Conservation (phyloP, 2,113 vertebrate species). For the Notarius lentiginosus region DNA sequence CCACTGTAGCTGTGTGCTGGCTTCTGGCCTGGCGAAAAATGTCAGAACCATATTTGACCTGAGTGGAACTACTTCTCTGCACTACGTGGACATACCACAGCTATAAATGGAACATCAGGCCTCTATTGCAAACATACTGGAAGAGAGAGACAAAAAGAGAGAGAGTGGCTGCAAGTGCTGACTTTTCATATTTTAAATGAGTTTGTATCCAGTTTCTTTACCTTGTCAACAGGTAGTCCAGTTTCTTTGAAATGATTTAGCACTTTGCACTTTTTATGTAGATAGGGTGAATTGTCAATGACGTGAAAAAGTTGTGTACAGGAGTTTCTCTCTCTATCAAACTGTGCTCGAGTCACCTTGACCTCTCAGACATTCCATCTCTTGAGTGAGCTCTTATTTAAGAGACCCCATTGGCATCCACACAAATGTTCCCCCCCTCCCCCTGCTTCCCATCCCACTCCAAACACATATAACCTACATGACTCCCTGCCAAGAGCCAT, state of each 20-base stretch:
- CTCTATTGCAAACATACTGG: background rate
- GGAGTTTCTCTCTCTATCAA: background rate
- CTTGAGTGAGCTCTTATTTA: slow-evolving; percentile 42
- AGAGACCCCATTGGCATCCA: slow-evolving; percentile 35
- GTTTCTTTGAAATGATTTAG: background rate
- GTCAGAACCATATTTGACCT: slow-evolving; percentile 47
- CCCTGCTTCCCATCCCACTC: too few relatives aligned
- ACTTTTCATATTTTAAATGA: background rate
- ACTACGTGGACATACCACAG: slow-evolving; percentile 41
- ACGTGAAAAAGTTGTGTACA: background rate
- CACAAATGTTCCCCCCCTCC: slow-evolving; percentile 15
- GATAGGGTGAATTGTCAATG: background rate
- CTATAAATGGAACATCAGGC: slow-evolving; percentile 51
- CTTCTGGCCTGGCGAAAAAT: slow-evolving; percentile 39
- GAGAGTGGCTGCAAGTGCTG: background rate
- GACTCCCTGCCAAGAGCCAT: slow-evolving; percentile 44
- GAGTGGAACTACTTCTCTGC: slow-evolving; percentile 27
- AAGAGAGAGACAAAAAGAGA: slow-evolving; percentile 8
- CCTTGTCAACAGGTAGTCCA: background rate
- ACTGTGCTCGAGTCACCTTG: slow-evolving; percentile 28
- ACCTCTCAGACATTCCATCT: slow-evolving; percentile 35
- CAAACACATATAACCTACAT: slow-evolving; percentile 16
- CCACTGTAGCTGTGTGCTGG: slow-evolving; percentile 26
- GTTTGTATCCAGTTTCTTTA: background rate
- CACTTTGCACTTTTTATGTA: background rate